Evolutionary conservation across 2,113 vertebrate genomes (phyloP), one percentile per base, ranked within the genome.

Genomic region (Glaucomys volans): DNA sequence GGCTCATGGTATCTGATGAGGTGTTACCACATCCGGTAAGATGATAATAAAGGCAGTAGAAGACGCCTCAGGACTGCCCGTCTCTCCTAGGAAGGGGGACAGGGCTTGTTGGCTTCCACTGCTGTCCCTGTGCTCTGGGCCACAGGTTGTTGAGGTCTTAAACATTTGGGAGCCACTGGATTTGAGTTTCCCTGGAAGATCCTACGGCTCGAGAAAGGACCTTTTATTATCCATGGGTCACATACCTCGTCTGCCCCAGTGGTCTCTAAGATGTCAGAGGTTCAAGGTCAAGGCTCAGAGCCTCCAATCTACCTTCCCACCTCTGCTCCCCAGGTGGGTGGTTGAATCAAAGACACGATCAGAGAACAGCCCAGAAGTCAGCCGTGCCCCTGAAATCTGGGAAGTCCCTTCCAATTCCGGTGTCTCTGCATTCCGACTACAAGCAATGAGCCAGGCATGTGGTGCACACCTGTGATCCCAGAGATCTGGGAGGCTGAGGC

Each of bases 241-340:
- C 5, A 9, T 2, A 8, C 9, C 75, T 30, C 4, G 1, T 44
- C 67, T 10, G 11, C 16, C 50, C 12, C 44, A 4, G 0, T 16
- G 5, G 20, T 35, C 30, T 30, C 17, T 24, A 67, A 82, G 75
- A 37, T 16, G 26, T 7, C 18, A 13, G 57, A 47, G 40, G 10
- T 64, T 81, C 66, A 30, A 24, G 50, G 22, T 32, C 8, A 11
- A 3, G 4, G 3, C 47, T 52, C 2, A 57, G 54, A 40, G 9
- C 18, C 40, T 87, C 44, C 11, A 8, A 9, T 37, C 37, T 30
- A 75, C 42, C 64, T 17, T 37, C 66, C 44, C 13, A 16, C 14
- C 32, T 67, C 81, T 26, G 24, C 52, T 79, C 72, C 14, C 62
- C 14, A n/a, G 4, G 18, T 20, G 64, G 50, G 30, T 71, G 74